Evolutionary conservation across 2,888 invertebrate genomes (phyloP).

Genomic region (Parelbella ahira): DNA sequence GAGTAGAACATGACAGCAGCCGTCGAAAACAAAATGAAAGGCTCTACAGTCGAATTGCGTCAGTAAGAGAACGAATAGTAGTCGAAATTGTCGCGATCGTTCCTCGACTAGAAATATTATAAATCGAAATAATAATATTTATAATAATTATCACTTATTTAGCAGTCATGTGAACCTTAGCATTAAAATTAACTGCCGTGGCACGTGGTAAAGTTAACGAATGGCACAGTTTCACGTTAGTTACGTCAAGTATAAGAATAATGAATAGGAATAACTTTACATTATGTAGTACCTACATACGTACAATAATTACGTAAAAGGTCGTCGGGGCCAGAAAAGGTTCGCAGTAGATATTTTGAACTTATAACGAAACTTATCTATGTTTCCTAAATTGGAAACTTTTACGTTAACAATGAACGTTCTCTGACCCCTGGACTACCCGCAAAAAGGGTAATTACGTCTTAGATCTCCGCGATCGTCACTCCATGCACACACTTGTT

Average conservation of each 20-base stretch:
- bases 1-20: conserved; percentile 64
- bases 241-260: conserved; percentile 70
- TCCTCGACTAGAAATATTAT: conserved; percentile 76
- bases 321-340: conserved; percentile 46
- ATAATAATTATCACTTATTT: conserved; percentile 71
- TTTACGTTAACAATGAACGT: conserved; percentile 32
- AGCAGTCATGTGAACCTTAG: conserved; percentile 76
- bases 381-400: conserved; percentile 6
- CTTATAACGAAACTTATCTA: conserved; percentile 4
- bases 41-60: conserved; percentile 41
- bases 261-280: conserved; percentile 56
- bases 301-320: conserved; percentile 48
- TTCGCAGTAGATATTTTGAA: conserved; percentile 36
- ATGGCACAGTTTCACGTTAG: conserved; percentile 81
- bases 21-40: conserved; percentile 54
- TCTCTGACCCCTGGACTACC: conserved; percentile 38
- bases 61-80: conserved; percentile 48
- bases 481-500: conserved; percentile 42
- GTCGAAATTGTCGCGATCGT: conserved; percentile 62
- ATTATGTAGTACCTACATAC: conserved; percentile 35
- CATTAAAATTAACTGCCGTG: conserved; percentile 71
- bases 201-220: conserved; percentile 77
- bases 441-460: conserved; percentile 45
- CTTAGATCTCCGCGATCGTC: conserved; percentile 44
- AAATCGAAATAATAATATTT: conserved; percentile 51